Evolutionary conservation across 2,888 invertebrate genomes (phyloP), one percentile per base, ranked within the genome.

Genomic region (Caenorhabditis drosophilae): DNA sequence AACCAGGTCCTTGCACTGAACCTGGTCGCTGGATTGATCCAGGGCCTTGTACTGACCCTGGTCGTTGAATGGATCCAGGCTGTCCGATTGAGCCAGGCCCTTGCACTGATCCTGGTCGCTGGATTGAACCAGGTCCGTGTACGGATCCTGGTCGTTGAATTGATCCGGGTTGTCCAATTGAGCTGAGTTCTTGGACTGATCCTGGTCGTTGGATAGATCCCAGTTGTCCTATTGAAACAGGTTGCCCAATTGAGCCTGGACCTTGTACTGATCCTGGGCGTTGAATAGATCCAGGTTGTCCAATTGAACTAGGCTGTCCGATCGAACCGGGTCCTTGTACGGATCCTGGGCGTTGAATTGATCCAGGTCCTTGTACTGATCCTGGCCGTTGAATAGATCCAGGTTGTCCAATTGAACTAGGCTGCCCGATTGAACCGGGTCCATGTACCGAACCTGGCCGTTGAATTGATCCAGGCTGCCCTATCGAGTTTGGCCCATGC

Each of bases 391-490:
- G 42, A 4, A 42, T 3, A 2, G 15, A 22, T 23, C 15, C 15
- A 7, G 44, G 44, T 25, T 6, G 4, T 2, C 16, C n/a, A 27
- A 22, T 45, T 45, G 27, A 26, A 15, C 36, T n/a, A 36, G 36
- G 36, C 16, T 9, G 11, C 4, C 4, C 4, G 4, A 36, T 4
- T n/a, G 36, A 36, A 15, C 23, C 20, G 0, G 54, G 23, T 4
- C 40, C 16, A 0, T 35, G 7, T 7, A 41, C 20, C n/a, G 62
- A 49, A 4, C 44, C 40, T 16, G 57, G 58, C 18, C 47, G 57
- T 20, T 58, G 49, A 9, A 63, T n/a, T 1, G 63, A 63, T 9
- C 51, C 31, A 16, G 63, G 57, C 40, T 46, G n/a, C n/a, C n/a
- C n/a, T n/a, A n/a, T n/a, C n/a, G n/a, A n/a, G n/a, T n/a, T n/a